Conservation (phyloP, 92 coral and sea anemone species). For the Palythoa caribaeorum region DNA sequence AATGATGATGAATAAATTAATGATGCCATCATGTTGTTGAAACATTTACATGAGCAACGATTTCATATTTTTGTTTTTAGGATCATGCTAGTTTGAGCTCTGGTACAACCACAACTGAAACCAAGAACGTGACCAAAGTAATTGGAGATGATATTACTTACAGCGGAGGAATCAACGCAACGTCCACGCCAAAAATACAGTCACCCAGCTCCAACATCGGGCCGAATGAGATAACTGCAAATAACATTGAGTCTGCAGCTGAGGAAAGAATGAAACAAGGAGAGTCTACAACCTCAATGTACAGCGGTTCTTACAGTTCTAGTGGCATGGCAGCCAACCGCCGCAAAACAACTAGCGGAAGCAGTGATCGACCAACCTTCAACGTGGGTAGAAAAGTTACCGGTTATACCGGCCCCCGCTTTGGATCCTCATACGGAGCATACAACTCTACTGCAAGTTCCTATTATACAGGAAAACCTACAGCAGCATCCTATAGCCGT, state of each 20-base stretch:
- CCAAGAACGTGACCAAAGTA: conserved; percentile 10
- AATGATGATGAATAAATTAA: too few relatives aligned
- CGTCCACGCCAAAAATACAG: conserved; percentile 33
- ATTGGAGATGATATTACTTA: background rate
- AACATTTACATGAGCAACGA: too few relatives aligned
- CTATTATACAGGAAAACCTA: background rate
- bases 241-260: background rate
- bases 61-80: background rate
- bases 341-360: background rate
- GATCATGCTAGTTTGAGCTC: background rate
- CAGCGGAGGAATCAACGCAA: conserved; percentile 32
- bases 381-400: conserved; percentile 34
- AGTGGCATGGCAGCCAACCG: background rate
- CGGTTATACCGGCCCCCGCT: background rate
- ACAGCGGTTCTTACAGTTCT: conserved; percentile 21
- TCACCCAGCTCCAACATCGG: conserved; percentile 15
- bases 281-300: conserved; percentile 17
- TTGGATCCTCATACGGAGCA: conserved; percentile 12
- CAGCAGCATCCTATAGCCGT: conserved; percentile 33
- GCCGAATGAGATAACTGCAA: background rate
- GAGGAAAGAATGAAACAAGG: background rate
- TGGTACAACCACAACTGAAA: background rate
- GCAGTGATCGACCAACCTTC: conserved; percentile 30
- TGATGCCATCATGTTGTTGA: too few relatives aligned
- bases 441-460: conserved; percentile 29